phyloP scores from a whole-genome alignment of 2,113 vertebrate species.

The Microcebus jonahi region DNA sequence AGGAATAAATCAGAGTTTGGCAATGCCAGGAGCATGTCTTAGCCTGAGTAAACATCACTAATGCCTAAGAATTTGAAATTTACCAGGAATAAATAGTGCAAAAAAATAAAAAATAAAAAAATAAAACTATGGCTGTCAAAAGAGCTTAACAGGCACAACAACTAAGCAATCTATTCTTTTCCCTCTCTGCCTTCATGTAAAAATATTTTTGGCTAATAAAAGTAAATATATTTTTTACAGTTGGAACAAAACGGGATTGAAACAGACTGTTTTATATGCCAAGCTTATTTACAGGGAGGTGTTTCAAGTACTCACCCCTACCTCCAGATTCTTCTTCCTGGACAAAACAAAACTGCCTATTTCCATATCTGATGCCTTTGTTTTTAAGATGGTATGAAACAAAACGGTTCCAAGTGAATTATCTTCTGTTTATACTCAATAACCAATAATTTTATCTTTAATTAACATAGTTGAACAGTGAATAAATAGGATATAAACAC shows the following conservation, averaged over 20 bases:
- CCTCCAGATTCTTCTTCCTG: background rate
- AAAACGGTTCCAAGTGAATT: background rate
- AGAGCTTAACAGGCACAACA: background rate
- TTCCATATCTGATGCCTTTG: background rate
- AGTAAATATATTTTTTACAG: background rate
- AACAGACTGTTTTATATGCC: background rate
- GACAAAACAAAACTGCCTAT: slow-evolving; percentile 7
- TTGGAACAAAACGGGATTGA: background rate
- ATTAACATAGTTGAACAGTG: background rate
- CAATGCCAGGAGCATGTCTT: background rate
- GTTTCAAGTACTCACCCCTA: slow-evolving; percentile 7
- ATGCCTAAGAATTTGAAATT: slow-evolving; percentile 44
- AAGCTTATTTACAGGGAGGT: background rate
- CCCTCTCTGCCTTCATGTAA: background rate
- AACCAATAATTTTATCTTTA: background rate
- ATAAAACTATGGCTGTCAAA: background rate
- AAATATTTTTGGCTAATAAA: slow-evolving; percentile 46
- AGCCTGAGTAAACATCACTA: background rate
- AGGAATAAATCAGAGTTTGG: slow-evolving; percentile 39
- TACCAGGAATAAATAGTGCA: slow-evolving; percentile 6
- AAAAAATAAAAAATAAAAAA: background rate
- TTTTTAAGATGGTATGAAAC: background rate
- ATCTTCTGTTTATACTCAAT: background rate
- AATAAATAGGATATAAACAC: background rate
- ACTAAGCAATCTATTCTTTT: background rate